Evolutionary conservation across 1,140 invertebrate genomes (phyloP).

Genomic region (Diorhabda elongata): DNA sequence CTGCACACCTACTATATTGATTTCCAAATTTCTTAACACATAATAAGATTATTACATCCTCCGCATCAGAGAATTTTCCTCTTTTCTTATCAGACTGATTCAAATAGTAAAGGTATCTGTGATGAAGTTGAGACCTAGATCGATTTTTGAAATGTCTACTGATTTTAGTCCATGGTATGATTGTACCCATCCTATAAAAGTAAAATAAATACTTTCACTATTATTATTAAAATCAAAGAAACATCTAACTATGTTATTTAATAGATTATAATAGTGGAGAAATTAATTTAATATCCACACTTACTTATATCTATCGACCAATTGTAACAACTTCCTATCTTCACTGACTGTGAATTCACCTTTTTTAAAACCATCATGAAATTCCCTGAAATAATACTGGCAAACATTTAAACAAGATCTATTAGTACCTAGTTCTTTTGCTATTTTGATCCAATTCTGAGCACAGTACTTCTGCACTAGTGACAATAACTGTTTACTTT

Average conservation of each 20-base stretch:
- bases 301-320: conserved; percentile 29
- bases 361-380: conserved; percentile 43
- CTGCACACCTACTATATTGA: conserved; percentile 54
- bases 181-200: conserved; percentile 48
- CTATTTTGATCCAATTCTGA: conserved; percentile 64
- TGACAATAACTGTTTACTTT: conserved; percentile 52
- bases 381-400: conserved; percentile 57
- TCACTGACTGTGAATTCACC: conserved; percentile 58
- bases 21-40: conserved; percentile 57
- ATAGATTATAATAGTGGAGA: not conserved
- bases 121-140: conserved; percentile 61
- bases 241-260: not conserved
- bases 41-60: conserved; percentile 58
- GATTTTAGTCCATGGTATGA: conserved; percentile 61
- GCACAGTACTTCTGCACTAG: conserved; percentile 49
- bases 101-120: conserved; percentile 49
- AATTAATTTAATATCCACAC: not conserved
- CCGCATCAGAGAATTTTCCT: conserved; percentile 57
- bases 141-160: conserved; percentile 57
- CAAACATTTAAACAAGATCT: conserved; percentile 65
- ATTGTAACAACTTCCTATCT: conserved; percentile 52
- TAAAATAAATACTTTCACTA: conserved; percentile 3
- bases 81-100: conserved; percentile 41
- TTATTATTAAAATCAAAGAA: not conserved
- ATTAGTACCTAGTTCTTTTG: conserved; percentile 52